phyloP scores from a whole-genome alignment of 2,888 invertebrate genomes.

The Phortica okadai region DNA sequence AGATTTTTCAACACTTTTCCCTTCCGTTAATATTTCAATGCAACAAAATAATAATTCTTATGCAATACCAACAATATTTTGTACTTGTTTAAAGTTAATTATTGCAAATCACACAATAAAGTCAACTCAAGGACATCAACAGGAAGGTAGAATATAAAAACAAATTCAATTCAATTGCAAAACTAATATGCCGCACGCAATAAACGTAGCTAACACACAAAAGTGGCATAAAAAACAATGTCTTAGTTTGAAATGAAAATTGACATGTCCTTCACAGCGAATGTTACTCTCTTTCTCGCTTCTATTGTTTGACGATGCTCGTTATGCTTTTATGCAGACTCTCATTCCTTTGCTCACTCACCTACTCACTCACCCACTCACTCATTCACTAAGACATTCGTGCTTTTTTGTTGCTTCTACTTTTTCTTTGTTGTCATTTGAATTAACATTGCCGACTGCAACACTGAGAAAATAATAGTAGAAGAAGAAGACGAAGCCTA shows the following conservation, averaged over 20 bases:
- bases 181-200: not conserved
- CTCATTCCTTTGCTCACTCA: not conserved
- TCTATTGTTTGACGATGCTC: not conserved
- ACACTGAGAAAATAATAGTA: not conserved
- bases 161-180: no score
- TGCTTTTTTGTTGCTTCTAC: not conserved
- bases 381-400: not conserved
- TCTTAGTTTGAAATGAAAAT: slow-evolving; percentile 61
- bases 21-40: no score
- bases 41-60: no score
- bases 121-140: no score
- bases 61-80: no score
- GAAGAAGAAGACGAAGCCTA: not conserved
- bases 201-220: not conserved
- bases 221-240: not conserved
- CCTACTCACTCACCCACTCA: not conserved
- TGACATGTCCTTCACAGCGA: slow-evolving; percentile 61
- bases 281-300: slow-evolving; percentile 36
- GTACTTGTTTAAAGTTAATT: no score
- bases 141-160: no score
- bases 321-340: not conserved
- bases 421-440: not conserved
- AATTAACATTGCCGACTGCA: not conserved
- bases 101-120: no score
- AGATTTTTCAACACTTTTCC: no score